Percentiles rank a stretch among this genome's conserved stretches.
Conservation (phyloP, 1,140 invertebrate genomes). For the Phymorhynchus buccinoides region DNA sequence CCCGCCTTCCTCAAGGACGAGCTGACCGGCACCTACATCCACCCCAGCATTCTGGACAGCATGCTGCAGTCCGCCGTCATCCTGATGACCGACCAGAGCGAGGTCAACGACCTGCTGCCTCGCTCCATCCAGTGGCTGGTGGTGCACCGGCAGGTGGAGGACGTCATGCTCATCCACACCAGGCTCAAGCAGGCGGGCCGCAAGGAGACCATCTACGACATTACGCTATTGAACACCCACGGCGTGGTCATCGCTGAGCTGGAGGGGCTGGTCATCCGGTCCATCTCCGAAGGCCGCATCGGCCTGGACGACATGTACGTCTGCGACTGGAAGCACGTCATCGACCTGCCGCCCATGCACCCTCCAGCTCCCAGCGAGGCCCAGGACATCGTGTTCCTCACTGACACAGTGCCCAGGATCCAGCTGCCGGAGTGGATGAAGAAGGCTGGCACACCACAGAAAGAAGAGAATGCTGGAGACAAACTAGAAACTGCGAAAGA, state of each 20-base stretch:
- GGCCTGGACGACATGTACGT: slow-evolving; percentile 39
- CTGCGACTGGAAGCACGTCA: not conserved
- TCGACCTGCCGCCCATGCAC: not conserved
- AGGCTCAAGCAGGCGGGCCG: slow-evolving; percentile 31
- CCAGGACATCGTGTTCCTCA: not conserved
- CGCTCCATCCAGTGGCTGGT: slow-evolving; percentile 30
- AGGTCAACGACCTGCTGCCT: slow-evolving; percentile 40
- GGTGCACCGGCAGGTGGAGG: slow-evolving; percentile 35
- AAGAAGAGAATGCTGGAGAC: not conserved
- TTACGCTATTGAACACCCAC: slow-evolving; percentile 46
- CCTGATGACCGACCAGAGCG: slow-evolving; percentile 38
- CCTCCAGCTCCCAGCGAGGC: not conserved
- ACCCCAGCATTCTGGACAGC: slow-evolving; percentile 56
- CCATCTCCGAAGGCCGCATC: slow-evolving; percentile 30
- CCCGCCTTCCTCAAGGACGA: slow-evolving; percentile 48
- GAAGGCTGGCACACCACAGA: not conserved
- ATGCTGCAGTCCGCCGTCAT: slow-evolving; percentile 53
- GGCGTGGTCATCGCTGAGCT: slow-evolving; percentile 55
- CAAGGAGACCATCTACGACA: slow-evolving; percentile 46
- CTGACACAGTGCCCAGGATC: not conserved
- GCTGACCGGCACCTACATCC: slow-evolving; percentile 48
- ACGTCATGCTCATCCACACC: slow-evolving; percentile 45
- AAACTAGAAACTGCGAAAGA: not conserved
- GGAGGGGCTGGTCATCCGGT: slow-evolving; percentile 40
- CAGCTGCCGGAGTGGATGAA: not conserved